Evolutionary conservation across 2,797 vertebrate genomes (phyloP), one percentile per base, ranked within the genome.

Genomic region (Anguilla obscura): DNA sequence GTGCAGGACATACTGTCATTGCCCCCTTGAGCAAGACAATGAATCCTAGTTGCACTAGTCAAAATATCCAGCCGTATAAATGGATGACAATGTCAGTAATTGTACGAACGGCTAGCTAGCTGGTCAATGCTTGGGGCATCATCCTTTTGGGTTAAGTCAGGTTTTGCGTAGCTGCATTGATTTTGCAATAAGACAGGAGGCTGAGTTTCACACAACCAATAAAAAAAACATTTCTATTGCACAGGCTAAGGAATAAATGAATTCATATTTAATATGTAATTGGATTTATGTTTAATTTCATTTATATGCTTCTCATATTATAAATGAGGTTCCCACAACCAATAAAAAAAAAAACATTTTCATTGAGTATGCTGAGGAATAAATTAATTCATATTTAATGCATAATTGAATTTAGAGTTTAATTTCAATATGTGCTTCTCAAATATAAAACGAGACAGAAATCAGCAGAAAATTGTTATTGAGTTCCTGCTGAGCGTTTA

Each of bases 261-360:
- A 74, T 74, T 74, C n/a, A 30, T 74, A 33, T 66, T 66, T 66
- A 66, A 66, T n/a, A 3, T n/a, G 8, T n/a, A 66, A 66, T 66
- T 66, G 60, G n/a, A 66, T 66, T n/a, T 66, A 24, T 66, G 60
- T 24, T 66, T 66, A 66, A 66, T 66, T n/a, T 66, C 3, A 66
- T 66, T 66, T 5, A n/a, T n/a, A 74, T 74, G 69, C 69, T 74
- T 74, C 69, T 74, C 69, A 74, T 74, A 33, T 30, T 30, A 74
- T 33, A 74, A 33, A 74, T 66, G 6, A 3, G 60, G 24, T 24
- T 66, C 60, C 24, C 24, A 66, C 24, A 66, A 66, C 21, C 24
- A 24, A 66, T n/a, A 66, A n/a, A 24, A 24, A 6, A 3, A 7
- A 56, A 56, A 9, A 9, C 14, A 56, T 60, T 60, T 18, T 16